Evolutionary conservation across 2,888 invertebrate genomes (phyloP), one percentile per base, ranked within the genome.

Genomic region (Aspidiotus rigidus): DNA sequence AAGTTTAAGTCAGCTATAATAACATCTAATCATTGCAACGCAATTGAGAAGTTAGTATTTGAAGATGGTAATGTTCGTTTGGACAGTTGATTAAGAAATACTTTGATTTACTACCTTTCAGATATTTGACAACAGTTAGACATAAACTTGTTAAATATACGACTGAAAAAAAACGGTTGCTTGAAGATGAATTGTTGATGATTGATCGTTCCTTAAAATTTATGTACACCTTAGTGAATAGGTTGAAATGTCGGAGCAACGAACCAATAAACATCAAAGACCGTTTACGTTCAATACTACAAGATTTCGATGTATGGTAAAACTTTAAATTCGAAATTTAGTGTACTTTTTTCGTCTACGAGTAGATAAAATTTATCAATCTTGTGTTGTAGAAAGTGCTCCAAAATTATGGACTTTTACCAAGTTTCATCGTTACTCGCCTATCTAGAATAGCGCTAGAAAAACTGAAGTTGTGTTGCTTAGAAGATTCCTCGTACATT

Each of bases 131-230:
- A 39, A 28, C 17, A 39, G 49, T 15, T 7, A 49, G 28, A 17
- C 49, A 60, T 11, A 67, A 67, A 67, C 60, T 49, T 13, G 60
- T 67, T 3, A 67, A 67, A 60, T 60, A 17, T 39, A 42, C 39
- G 7, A 15, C 0, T 17, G n/a, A 8, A 49, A 49, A 2, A 49
- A 49, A 28, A 28, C 28, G 28, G 28, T 28, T 28, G 28, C 28
- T 28, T 5, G 5, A 28, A 28, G 28, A 28, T 28, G 28, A 28
- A 28, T 28, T 28, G 28, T 28, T 28, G 28, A 28, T 28, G 28
- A 28, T 28, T 28, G 28, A 28, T 59, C 28, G n/a, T 49, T 49
- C n/a, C n/a, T 49, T 49, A 13, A 11, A 49, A 49, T 49, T 49
- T 49, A 11, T 11, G 49, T n/a, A 49, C 3, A 11, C 49, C 2